These are phyloP conservation scores for Sthenelais limicola DNA, from an alignment of 2,888 invertebrate genomes.

Conservation along the genomic window DNA sequence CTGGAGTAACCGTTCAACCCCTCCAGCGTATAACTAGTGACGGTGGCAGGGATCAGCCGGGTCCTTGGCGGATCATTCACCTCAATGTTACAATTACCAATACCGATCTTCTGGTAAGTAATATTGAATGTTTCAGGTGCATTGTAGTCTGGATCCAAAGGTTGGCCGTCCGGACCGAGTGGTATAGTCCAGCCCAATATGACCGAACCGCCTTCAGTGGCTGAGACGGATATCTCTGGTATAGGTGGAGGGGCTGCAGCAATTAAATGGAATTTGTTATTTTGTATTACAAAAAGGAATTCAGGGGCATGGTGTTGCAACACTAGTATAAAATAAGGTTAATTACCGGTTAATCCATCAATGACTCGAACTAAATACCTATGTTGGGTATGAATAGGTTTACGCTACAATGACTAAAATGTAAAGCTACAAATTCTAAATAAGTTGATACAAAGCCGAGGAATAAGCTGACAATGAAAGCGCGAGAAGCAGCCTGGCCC, in stretches of 20 bases:
- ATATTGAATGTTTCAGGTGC: neutral
- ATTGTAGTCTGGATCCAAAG: slow-evolving; percentile 4
- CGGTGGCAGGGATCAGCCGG: neutral
- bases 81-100: slow-evolving; percentile 17
- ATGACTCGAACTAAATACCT: no score
- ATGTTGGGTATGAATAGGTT: no score
- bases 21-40: neutral
- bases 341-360: no score
- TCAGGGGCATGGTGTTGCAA: no score
- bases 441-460: no score
- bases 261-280: no score
- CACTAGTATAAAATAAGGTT: no score
- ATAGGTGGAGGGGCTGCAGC: slow-evolving; percentile 18
- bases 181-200: neutral
- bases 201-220: neutral
- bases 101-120: neutral
- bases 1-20: slow-evolving; percentile 28
- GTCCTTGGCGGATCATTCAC: neutral
- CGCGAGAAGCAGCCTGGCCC: no score
- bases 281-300: no score
- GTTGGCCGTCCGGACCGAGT: neutral
- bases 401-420: no score
- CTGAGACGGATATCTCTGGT: neutral
- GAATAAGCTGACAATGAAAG: no score
- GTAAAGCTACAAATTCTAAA: no score